Percentiles rank a stretch among this genome's conserved stretches.
Conservation (phyloP, 2,797 vertebrate species). For the Rhynchonycteris naso region DNA sequence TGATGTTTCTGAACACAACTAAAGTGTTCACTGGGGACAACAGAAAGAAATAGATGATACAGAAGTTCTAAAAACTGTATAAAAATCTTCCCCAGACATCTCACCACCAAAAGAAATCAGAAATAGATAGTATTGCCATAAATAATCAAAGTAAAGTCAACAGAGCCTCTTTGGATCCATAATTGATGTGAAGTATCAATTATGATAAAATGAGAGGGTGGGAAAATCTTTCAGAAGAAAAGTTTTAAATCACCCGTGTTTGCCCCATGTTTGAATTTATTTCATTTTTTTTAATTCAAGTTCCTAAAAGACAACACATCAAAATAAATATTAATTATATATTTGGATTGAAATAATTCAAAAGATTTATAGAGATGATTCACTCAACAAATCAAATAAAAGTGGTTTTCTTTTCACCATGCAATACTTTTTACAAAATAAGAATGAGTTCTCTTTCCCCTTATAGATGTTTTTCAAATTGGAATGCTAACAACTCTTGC, state of each 20-base stretch:
- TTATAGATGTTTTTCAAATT: not conserved
- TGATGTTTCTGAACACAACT: not conserved
- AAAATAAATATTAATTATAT: not conserved
- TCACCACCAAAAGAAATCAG: not conserved
- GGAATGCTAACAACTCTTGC: not conserved
- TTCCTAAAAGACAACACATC: not conserved
- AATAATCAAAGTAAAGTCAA: constrained; percentile 50
- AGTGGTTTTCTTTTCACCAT: not conserved
- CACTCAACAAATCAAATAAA: constrained; percentile 13
- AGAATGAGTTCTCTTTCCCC: not conserved
- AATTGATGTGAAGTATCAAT: not conserved
- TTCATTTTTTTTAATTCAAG: not conserved
- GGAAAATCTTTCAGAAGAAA: not conserved
- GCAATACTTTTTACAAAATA: not conserved
- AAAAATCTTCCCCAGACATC: not conserved
- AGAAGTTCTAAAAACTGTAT: not conserved
- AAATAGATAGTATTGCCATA: constrained; percentile 4
- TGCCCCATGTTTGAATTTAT: not conserved
- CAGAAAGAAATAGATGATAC: not conserved
- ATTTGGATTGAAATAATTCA: not conserved
- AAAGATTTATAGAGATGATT: constrained; percentile 24
- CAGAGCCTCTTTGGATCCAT: constrained; percentile 28
- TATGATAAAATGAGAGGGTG: not conserved
- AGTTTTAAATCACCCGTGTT: not conserved
- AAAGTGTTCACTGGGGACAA: not conserved